A percentile compares a stretch with the other conserved stretches of the same genome.
Conservation (phyloP, 2,888 invertebrate genomes). For the Quadroppia sp. region DNA sequence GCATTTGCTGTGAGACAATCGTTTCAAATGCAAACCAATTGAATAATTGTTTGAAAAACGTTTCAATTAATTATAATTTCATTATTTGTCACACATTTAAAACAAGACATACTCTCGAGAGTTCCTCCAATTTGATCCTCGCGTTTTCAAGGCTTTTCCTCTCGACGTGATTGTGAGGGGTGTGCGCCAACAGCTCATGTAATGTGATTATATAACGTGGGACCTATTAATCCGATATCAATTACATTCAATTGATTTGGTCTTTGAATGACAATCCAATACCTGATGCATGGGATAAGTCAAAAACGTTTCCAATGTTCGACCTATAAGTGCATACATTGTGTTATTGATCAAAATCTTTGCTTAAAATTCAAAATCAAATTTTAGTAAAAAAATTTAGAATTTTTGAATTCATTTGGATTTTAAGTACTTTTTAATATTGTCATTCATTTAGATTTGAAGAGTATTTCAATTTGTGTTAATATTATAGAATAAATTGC, state of each 20-base stretch:
- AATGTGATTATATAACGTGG: constrained; percentile 86
- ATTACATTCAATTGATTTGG: not conserved
- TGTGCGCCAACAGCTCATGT: constrained; percentile 83
- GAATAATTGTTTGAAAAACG: not conserved
- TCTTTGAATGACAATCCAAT: constrained; percentile 45
- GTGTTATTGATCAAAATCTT: too few species aligned
- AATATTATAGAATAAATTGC: too few species aligned
- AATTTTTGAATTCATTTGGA: too few species aligned
- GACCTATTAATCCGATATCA: constrained; percentile 59
- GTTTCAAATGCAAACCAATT: not conserved
- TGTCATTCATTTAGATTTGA: too few species aligned
- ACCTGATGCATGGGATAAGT: constrained; percentile 95
- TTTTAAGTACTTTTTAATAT: too few species aligned
- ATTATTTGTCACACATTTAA: not conserved
- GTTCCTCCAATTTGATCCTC: constrained; percentile 73
- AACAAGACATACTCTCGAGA: constrained; percentile 53
- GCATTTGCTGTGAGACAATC: constrained; percentile 65
- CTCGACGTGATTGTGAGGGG: constrained; percentile 89
- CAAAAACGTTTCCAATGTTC: constrained; percentile 79
- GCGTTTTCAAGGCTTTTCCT: constrained; percentile 82
- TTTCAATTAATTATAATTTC: too few species aligned
- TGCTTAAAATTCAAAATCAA: too few species aligned
- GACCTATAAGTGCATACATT: constrained; percentile 52
- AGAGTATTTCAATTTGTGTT: too few species aligned
- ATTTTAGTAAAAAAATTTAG: too few species aligned